Conservation (phyloP, 2,797 vertebrate species). For the Propithecus perrieri region DNA sequence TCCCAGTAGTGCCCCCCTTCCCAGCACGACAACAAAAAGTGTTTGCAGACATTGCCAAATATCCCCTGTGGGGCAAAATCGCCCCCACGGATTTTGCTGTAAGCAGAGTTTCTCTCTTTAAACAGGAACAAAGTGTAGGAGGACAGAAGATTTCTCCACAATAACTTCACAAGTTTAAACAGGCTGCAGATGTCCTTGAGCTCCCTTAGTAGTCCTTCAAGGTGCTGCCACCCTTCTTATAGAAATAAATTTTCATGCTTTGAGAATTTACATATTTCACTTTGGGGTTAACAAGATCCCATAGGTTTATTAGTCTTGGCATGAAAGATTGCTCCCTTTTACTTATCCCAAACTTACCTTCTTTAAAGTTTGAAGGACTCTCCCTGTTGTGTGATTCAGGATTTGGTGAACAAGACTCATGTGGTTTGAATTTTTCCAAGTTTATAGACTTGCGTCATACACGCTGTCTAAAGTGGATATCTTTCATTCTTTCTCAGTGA, state of each 20-base stretch:
- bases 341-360: neutral
- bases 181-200: neutral
- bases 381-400: neutral
- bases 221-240: neutral
- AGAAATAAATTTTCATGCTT: neutral
- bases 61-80: neutral
- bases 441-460: neutral
- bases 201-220: neutral
- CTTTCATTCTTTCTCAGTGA: neutral
- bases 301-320: neutral
- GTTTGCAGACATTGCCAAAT: neutral
- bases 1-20: too few relatives aligned
- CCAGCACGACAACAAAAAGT: neutral
- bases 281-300: neutral
- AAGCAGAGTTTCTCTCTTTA: neutral
- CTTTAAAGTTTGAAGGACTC: neutral
- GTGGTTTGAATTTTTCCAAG: neutral
- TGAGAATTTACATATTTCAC: neutral
- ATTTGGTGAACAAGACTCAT: neutral
- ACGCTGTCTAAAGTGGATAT: neutral
- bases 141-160: neutral
- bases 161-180: neutral
- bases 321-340: neutral
- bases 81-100: fast-evolving
- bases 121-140: neutral